Evolutionary conservation across 2,888 invertebrate genomes (phyloP).

Genomic region (Brachynemurus nebulosus): DNA sequence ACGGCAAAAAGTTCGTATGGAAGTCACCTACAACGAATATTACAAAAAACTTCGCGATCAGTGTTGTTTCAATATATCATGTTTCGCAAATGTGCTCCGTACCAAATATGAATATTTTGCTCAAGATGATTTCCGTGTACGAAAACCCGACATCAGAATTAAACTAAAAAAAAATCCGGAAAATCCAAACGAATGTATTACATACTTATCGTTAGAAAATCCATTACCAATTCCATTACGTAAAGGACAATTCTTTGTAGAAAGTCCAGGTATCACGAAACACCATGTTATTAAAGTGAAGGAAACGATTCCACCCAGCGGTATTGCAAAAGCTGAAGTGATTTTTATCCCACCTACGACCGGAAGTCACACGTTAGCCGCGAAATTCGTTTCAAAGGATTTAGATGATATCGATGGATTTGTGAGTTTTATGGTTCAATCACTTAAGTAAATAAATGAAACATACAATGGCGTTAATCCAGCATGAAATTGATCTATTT

Average conservation of each 20-base stretch:
- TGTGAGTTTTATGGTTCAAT: conserved; percentile 54
- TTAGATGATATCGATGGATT: conserved; percentile 84
- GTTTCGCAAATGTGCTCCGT: conserved; percentile 62
- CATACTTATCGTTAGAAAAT: conserved; percentile 59
- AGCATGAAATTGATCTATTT: no score
- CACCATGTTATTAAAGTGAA: conserved; percentile 55
- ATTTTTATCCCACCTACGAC: conserved; percentile 62
- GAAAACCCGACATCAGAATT: conserved; percentile 80
- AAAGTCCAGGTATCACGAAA: conserved; percentile 66
- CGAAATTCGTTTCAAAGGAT: conserved; percentile 78
- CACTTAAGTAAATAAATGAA: conserved; percentile 29
- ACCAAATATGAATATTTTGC: conserved; percentile 78
- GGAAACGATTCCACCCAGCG: conserved; percentile 49
- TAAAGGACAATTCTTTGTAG: conserved; percentile 65
- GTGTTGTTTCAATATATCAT: conserved; percentile 72
- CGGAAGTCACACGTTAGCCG: conserved; percentile 71
- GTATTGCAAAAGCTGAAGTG: conserved; percentile 56
- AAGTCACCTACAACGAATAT: conserved; percentile 57
- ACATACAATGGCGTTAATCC: not conserved
- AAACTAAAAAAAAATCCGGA: conserved; percentile 39
- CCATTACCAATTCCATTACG: conserved; percentile 67
- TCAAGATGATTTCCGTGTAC: conserved; percentile 77
- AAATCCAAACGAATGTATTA: conserved; percentile 35
- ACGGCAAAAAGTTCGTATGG: conserved; percentile 50
- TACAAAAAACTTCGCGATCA: conserved; percentile 67